Percentiles rank a stretch among this genome's conserved stretches.
Conservation (phyloP, 2,888 invertebrate genomes). For the Lapara coniferarum region DNA sequence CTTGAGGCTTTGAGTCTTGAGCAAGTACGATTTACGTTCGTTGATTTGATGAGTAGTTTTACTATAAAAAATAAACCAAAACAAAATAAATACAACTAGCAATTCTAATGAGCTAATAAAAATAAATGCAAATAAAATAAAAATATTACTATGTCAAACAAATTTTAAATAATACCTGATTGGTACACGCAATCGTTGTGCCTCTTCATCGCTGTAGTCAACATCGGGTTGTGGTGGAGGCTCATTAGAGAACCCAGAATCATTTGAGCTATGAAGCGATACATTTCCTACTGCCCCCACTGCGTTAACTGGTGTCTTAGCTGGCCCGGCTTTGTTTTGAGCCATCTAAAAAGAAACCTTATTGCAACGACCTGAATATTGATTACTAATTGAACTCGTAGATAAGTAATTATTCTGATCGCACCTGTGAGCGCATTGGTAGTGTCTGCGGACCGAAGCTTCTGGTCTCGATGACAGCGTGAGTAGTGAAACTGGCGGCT, state of each 20-base stretch:
- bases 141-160: background rate
- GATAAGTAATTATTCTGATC: constrained; percentile 15
- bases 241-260: constrained; percentile 96
- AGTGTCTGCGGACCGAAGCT: constrained; percentile 79
- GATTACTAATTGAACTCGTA: background rate
- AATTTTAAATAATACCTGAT: constrained; percentile 79
- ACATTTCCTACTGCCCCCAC: constrained; percentile 86
- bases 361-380: background rate
- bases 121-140: constrained; percentile 12
- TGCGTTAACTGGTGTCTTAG: constrained; percentile 75
- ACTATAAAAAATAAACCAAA: constrained; percentile 69
- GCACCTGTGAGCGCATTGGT: constrained; percentile 78
- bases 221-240: constrained; percentile 94
- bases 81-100: constrained; percentile 53
- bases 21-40: constrained; percentile 70
- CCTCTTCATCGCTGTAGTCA: constrained; percentile 95
- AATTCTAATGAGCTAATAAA: constrained; percentile 36
- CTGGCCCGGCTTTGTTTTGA: constrained; percentile 76
- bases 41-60: constrained; percentile 69
- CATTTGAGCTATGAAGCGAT: constrained; percentile 95
- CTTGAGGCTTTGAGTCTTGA: constrained; percentile 78
- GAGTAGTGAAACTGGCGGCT: constrained; percentile 83
- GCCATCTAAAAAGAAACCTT: constrained; percentile 53
- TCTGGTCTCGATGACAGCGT: constrained; percentile 76
- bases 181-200: constrained; percentile 84